A percentile compares a stretch with the other conserved stretches of the same genome.
Conservation (phyloP, 2,113 vertebrate species). For the Datnioides undecimradiatus region DNA sequence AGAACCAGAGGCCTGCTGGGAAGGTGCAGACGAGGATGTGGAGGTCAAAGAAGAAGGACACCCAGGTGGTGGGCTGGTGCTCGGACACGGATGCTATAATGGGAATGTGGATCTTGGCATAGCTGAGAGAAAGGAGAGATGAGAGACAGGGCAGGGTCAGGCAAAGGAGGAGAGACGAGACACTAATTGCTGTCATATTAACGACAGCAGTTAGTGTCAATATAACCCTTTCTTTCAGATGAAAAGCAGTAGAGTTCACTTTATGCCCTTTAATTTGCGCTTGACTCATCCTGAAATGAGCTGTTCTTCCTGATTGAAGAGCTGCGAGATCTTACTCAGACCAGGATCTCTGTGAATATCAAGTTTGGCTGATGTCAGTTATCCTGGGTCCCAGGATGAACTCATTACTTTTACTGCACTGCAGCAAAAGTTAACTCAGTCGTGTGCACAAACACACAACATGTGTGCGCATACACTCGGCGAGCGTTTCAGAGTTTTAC, state of each 20-base stretch:
- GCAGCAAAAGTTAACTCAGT: constrained; percentile 36
- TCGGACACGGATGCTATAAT: constrained; percentile 99
- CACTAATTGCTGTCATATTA: no score
- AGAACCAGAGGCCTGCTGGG: constrained; percentile 99
- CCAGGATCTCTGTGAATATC: not conserved
- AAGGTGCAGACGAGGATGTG: constrained; percentile 99
- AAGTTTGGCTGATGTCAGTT: constrained; percentile 39
- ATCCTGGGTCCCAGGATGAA: constrained; percentile 9
- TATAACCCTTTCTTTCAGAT: not conserved
- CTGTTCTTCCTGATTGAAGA: not conserved
- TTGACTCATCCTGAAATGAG: not conserved
- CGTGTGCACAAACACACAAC: not conserved
- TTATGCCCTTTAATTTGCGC: not conserved
- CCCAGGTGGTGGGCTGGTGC: constrained; percentile 99
- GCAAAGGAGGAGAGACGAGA: not conserved
- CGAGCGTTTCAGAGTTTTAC: constrained; percentile 17
- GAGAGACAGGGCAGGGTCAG: constrained; percentile 20
- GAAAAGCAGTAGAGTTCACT: not conserved
- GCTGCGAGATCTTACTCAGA: not conserved
- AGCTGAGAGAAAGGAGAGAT: constrained; percentile 85
- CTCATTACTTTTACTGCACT: constrained; percentile 48
- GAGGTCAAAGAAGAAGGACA: constrained; percentile 99
- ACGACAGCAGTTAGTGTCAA: not conserved
- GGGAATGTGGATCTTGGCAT: constrained; percentile 99
- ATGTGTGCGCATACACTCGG: not conserved